Conservation (phyloP, 2,888 invertebrate species). For the Autographa pulchrina region DNA sequence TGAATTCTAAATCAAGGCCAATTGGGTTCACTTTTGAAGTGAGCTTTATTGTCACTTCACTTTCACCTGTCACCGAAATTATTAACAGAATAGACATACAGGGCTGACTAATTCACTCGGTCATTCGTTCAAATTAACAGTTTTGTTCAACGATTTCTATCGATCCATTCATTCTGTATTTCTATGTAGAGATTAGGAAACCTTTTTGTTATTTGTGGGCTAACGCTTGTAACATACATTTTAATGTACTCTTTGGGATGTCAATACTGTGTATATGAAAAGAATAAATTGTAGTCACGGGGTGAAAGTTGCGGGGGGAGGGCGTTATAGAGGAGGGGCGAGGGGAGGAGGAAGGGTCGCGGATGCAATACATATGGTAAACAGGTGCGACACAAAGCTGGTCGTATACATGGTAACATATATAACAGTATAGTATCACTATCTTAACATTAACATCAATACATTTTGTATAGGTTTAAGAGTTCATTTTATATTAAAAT, state of each 20-base stretch:
- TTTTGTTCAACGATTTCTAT: not conserved
- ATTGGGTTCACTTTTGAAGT: too few species aligned
- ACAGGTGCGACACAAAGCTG: not conserved
- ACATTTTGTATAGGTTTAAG: too few species aligned
- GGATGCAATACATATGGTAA: slow-evolving; percentile 1
- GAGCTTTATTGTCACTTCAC: too few species aligned
- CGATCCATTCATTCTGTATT: not conserved
- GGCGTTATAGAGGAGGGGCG: not conserved
- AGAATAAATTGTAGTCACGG: not conserved
- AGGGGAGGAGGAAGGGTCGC: not conserved
- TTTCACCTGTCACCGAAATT: too few species aligned
- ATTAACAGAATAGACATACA: too few species aligned
- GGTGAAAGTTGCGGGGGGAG: not conserved
- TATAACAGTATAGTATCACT: too few species aligned
- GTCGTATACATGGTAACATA: not conserved
- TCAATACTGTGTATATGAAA: not conserved
- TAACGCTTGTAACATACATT: not conserved
- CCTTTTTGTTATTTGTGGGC: not conserved
- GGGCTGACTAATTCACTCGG: slow-evolving; percentile 4
- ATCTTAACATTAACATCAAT: too few species aligned
- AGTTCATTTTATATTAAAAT: not conserved
- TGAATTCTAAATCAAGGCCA: too few species aligned
- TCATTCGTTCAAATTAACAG: slow-evolving; percentile 4
- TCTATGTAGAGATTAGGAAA: not conserved
- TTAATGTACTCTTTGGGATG: not conserved